Conservation (phyloP, 2,113 vertebrate genomes). For the Mugil cephalus region DNA sequence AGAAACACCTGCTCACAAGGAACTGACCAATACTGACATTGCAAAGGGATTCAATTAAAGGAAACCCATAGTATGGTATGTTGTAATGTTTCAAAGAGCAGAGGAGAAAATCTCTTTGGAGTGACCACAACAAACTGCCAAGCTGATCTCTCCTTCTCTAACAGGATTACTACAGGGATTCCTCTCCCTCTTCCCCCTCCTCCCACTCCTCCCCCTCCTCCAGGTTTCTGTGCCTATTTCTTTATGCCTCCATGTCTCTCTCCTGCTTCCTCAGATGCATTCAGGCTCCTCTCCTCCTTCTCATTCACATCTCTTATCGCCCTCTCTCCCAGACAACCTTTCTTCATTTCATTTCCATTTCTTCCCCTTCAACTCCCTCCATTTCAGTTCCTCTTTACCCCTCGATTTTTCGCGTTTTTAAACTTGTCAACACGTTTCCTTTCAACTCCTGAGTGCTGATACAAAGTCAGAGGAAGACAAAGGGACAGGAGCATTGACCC, state of each 20-base stretch:
- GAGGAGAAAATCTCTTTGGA: conserved; percentile 44
- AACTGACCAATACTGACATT: conserved; percentile 13
- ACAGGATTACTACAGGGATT: conserved; percentile 57
- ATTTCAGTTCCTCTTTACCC: background rate
- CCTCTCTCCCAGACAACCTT: conserved; percentile 11
- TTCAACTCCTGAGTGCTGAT: conserved; percentile 46
- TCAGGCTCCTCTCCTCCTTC: conserved; percentile 10
- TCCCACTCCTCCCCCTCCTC: conserved; percentile 29
- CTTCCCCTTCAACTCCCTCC: background rate
- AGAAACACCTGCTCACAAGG: conserved; percentile 2
- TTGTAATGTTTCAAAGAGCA: conserved; percentile 37
- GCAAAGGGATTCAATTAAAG: conserved; percentile 51
- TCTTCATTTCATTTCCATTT: background rate
- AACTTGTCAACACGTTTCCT: conserved; percentile 48
- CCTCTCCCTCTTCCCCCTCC: background rate
- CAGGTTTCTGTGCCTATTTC: conserved; percentile 17
- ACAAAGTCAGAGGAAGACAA: conserved; percentile 35
- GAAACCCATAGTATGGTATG: conserved; percentile 29
- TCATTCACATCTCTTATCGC: conserved; percentile 28
- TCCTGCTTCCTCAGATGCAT: conserved; percentile 22
- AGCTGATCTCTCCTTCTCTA: conserved; percentile 37
- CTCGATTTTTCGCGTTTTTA: conserved; percentile 37
- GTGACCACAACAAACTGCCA: conserved; percentile 35
- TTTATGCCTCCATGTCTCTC: conserved; percentile 3
- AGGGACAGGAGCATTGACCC: conserved; percentile 18